These are phyloP conservation scores for Ammodytes dubius DNA, from an alignment of 2,113 vertebrate genomes.

Conservation along the genomic window DNA sequence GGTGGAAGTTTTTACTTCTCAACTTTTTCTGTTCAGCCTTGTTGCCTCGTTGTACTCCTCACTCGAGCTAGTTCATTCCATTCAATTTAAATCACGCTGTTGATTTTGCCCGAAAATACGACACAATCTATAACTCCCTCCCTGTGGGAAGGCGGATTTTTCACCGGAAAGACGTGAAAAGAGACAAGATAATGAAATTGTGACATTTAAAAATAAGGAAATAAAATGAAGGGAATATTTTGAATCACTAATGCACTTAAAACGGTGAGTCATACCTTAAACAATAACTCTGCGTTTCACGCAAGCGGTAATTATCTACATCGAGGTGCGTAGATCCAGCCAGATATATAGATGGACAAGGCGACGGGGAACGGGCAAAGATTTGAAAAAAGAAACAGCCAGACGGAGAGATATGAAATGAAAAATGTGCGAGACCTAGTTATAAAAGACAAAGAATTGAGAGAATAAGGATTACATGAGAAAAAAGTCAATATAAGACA, in stretches of 20 bases:
- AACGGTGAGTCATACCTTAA: constrained; percentile 32
- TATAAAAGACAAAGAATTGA: background rate
- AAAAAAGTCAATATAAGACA: constrained; percentile 4
- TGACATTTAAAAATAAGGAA: background rate
- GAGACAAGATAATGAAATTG: background rate
- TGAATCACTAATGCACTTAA: constrained; percentile 1
- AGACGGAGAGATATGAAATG: background rate
- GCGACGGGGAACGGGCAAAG: background rate
- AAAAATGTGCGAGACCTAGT: background rate
- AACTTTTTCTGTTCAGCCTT: background rate
- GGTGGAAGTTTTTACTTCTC: background rate
- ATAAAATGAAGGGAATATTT: background rate
- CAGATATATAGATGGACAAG: background rate
- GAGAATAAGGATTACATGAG: constrained; percentile 13
- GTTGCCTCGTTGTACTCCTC: background rate
- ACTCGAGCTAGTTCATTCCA: background rate
- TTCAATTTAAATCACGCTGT: background rate
- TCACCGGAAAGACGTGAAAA: background rate
- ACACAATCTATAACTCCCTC: background rate
- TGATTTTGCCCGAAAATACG: background rate
- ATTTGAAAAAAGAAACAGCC: background rate
- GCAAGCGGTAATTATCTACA: background rate
- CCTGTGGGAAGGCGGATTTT: too few relatives aligned
- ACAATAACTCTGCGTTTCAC: background rate
- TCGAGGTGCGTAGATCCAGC: background rate